Base-by-base conservation (phyloP, 2,113 vertebrate species). In the Platichthys flesus region DNA sequence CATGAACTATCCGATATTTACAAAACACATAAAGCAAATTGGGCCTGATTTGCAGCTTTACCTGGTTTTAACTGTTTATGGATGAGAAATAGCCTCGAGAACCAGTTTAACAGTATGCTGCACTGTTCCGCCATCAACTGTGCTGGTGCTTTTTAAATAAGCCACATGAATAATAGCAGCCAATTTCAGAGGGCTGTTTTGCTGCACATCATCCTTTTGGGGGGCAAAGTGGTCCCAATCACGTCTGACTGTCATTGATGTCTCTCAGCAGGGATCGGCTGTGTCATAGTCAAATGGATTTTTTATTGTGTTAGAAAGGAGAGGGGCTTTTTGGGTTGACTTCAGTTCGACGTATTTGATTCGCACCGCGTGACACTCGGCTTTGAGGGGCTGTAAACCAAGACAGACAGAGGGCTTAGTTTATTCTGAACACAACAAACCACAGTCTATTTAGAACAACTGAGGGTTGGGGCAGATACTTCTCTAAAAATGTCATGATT, bases 201-300 rank as follows among this genome's bases (percentile, higher is more conserved):
- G 21, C 52, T 52, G 61, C 9, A 60, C 15, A 61, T 1, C 59
- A 23, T 69, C 14, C 52, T 47, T 57, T 67, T 8, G 18, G 63
- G 12, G 7, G 51, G 37, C 23, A 74, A 71, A 71, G 51, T 20
- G 15, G 51, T 35, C 52, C 35, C 59, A 21, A 31, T 67, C 64
- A 59, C 59, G 76, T 66, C 72, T 45, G 77, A 47, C 61, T 69
- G 78, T 71, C 74, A 81, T 64, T 23, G n/a, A 71, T 81, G 71
- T 63, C 47, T 68, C 66, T 68, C 60, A 63, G 72, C 51, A 52
- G 20, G 71, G 65, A 37, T 14, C 24, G n/a, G 70, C 52, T 13
- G 59, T 56, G 75, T 47, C 71, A 56, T 42, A 28, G 61, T 78
- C 68, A 76, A 84, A 76, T 78, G 40, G 62, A 10, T 68, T 76